A percentile compares a stretch with the other conserved stretches of the same genome.
These are phyloP conservation scores for Drosophila fungiperda DNA, from an alignment of 2,888 invertebrate genomes.

Conservation along the genomic window DNA sequence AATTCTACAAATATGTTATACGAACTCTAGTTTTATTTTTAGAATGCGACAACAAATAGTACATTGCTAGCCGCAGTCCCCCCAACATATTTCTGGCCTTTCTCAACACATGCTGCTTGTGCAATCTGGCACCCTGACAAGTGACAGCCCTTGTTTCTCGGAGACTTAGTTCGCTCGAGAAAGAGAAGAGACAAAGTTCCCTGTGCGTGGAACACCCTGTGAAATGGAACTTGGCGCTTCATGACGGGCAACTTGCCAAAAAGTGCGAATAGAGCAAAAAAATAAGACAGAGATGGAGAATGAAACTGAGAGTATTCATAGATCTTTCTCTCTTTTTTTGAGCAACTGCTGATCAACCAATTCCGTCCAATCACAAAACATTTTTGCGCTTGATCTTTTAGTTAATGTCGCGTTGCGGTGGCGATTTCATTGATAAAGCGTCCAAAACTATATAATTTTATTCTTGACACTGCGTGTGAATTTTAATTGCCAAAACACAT, in stretches of 20 bases:
- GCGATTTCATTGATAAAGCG: constrained; percentile 67
- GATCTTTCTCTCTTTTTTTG: constrained; percentile 19
- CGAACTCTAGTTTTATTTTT: constrained; percentile 3
- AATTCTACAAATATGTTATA: background rate
- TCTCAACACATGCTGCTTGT: constrained; percentile 60
- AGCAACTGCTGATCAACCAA: constrained; percentile 23
- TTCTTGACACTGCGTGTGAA: constrained; percentile 29
- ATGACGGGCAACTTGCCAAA: constrained; percentile 61
- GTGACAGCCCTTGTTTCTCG: constrained; percentile 53
- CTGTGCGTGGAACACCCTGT: constrained; percentile 56
- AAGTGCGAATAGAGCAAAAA: constrained; percentile 13
- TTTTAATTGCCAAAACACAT: constrained; percentile 25
- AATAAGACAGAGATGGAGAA: background rate
- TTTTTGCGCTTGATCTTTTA: constrained; percentile 62
- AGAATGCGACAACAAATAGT: constrained; percentile 5
- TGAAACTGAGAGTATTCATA: constrained; percentile 3
- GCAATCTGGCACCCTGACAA: constrained; percentile 74
- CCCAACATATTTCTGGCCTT: constrained; percentile 55
- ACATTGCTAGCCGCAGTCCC: background rate
- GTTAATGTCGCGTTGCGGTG: constrained; percentile 69
- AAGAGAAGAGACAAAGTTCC: constrained; percentile 1
- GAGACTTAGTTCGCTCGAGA: background rate
- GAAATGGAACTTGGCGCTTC: constrained; percentile 52
- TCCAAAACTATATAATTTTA: constrained; percentile 26
- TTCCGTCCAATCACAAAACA: constrained; percentile 42